A percentile compares a stretch with the other conserved stretches of the same genome.
Evolutionary conservation across 2,888 invertebrate species (phyloP).

Genomic region (Diarsia dahlii): DNA sequence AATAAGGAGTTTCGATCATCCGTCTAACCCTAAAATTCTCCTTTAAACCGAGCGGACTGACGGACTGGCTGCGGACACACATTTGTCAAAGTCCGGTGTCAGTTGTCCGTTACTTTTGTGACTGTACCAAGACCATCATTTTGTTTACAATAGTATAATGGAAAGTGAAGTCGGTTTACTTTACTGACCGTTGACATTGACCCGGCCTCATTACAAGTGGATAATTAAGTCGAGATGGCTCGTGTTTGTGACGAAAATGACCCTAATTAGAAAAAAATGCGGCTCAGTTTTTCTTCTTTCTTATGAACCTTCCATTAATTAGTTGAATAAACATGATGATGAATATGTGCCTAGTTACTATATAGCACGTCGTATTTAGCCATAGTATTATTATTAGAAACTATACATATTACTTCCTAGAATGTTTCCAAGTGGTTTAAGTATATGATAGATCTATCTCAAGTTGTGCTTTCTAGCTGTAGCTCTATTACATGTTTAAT

Average conservation of each 20-base stretch:
- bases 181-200: constrained; percentile 18
- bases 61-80: neutral
- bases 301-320: constrained; percentile 12
- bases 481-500: constrained; percentile 33
- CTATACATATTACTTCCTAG: constrained; percentile 9
- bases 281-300: constrained; percentile 5
- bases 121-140: neutral
- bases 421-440: constrained; percentile 1
- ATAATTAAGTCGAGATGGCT: constrained; percentile 31
- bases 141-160: neutral
- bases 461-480: constrained; percentile 28
- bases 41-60: neutral
- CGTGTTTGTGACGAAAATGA: constrained; percentile 22
- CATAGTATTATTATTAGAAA: neutral
- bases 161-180: constrained; percentile 19
- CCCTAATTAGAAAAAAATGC: constrained; percentile 31
- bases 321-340: constrained; percentile 32
- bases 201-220: constrained; percentile 2
- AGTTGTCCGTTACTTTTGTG: neutral
- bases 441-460: neutral
- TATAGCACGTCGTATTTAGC: neutral
- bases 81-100: neutral
- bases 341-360: neutral
- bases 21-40: neutral
- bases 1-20: neutral